A percentile compares a stretch with the other conserved stretches of the same genome.
These are phyloP conservation scores for Virgularia gustaviana DNA, from an alignment of 92 coral and sea anemone species.

Conservation along the genomic window DNA sequence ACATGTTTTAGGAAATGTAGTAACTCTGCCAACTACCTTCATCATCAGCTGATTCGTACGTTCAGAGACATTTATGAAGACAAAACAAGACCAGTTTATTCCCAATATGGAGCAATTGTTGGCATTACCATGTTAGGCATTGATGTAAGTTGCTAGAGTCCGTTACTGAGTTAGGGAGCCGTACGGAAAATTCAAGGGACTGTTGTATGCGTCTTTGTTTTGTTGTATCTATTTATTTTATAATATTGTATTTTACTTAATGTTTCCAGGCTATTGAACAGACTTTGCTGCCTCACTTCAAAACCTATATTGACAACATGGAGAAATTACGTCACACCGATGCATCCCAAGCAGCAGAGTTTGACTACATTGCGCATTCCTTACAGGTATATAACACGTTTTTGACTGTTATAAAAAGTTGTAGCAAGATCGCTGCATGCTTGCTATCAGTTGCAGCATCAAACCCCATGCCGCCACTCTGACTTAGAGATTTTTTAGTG, in stretches of 20 bases:
- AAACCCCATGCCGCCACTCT: too few species aligned
- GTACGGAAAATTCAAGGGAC: neutral
- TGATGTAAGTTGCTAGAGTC: conserved; percentile 54
- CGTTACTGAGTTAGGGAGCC: neutral
- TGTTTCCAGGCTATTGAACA: conserved; percentile 77
- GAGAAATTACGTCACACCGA: neutral
- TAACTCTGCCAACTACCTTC: conserved; percentile 82
- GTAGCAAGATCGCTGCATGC: too few species aligned
- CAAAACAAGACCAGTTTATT: conserved; percentile 79
- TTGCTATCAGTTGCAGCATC: too few species aligned
- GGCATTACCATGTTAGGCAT: conserved; percentile 84
- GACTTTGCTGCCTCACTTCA: conserved; percentile 74
- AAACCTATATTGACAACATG: conserved; percentile 40
- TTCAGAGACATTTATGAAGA: conserved; percentile 79
- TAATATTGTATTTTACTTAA: neutral
- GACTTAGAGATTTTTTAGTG: too few species aligned
- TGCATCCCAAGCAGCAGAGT: neutral
- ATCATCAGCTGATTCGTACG: conserved; percentile 82
- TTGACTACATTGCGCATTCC: neutral
- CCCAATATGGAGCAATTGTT: conserved; percentile 92
- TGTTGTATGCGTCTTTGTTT: neutral
- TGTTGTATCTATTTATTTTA: neutral
- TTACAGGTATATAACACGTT: too few species aligned
- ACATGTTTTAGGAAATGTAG: conserved; percentile 67
- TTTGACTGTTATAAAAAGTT: too few species aligned